These are phyloP conservation scores for Eupithecia subfuscata DNA, from an alignment of 2,888 invertebrate species.

Conservation along the genomic window DNA sequence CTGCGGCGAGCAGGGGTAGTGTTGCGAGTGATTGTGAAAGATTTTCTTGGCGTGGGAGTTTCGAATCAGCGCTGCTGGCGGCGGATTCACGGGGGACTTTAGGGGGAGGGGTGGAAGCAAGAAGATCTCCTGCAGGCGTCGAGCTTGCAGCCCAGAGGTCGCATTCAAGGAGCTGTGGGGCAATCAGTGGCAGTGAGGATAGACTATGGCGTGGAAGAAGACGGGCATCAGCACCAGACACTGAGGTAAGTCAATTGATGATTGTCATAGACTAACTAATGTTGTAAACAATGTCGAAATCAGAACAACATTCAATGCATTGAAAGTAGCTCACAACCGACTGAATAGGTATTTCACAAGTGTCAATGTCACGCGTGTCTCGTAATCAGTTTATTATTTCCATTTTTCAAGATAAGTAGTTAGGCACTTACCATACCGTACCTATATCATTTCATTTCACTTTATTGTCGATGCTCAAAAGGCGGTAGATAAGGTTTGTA, in stretches of 20 bases:
- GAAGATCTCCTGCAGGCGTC: slow-evolving; percentile 92
- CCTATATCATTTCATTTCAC: background rate
- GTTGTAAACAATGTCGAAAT: slow-evolving; percentile 36
- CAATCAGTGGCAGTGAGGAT: slow-evolving; percentile 89
- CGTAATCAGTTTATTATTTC: slow-evolving; percentile 33
- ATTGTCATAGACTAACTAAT: slow-evolving; percentile 8
- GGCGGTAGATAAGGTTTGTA: slow-evolving; percentile 31
- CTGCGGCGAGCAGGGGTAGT: slow-evolving; percentile 83
- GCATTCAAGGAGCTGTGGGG: slow-evolving; percentile 92
- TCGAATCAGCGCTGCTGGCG: slow-evolving; percentile 94
- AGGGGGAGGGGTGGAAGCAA: slow-evolving; percentile 89
- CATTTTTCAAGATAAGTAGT: slow-evolving; percentile 23
- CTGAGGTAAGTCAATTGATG: slow-evolving; percentile 68
- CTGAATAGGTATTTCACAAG: slow-evolving; percentile 48
- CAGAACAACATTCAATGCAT: slow-evolving; percentile 36
- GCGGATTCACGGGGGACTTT: slow-evolving; percentile 93
- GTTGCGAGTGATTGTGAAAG: slow-evolving; percentile 95
- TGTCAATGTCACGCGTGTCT: slow-evolving; percentile 52
- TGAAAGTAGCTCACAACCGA: slow-evolving; percentile 44
- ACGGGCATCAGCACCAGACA: slow-evolving; percentile 77
- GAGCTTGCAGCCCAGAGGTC: slow-evolving; percentile 91
- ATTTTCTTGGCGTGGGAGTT: slow-evolving; percentile 96
- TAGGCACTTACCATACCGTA: slow-evolving; percentile 8
- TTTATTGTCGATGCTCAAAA: slow-evolving; percentile 26
- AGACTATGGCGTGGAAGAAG: slow-evolving; percentile 78